Evolutionary conservation across 2,797 vertebrate genomes (phyloP).

Genomic region (Streptopelia turtur): DNA sequence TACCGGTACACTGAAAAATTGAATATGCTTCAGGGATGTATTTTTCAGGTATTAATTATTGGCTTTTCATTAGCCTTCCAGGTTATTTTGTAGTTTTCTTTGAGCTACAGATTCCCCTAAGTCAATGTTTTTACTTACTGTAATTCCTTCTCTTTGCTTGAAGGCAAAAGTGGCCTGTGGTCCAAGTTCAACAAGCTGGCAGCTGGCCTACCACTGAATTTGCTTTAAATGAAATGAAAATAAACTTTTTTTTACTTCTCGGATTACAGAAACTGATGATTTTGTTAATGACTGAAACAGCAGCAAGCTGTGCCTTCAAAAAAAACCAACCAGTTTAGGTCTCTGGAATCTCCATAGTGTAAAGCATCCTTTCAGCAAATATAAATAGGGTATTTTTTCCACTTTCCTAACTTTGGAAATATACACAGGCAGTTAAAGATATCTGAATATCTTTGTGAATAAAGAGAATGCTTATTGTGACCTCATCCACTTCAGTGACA

Average conservation of each 20-base stretch:
- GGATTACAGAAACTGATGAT: background rate
- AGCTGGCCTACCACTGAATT: background rate
- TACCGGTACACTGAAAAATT: background rate
- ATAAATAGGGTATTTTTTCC: background rate
- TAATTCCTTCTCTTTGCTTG: background rate
- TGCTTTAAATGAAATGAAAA: background rate
- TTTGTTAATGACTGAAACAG: background rate
- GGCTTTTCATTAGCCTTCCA: background rate
- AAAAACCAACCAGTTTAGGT: background rate
- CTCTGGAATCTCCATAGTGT: background rate
- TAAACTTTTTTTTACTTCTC: background rate
- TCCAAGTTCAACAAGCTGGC: background rate
- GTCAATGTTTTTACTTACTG: background rate
- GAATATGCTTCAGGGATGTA: background rate
- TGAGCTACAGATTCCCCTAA: background rate
- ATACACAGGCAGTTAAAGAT: background rate
- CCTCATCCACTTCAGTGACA: background rate
- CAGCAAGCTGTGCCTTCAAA: background rate
- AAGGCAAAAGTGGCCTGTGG: background rate
- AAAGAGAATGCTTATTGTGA: background rate
- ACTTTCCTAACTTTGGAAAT: background rate
- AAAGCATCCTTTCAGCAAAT: background rate
- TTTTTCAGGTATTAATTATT: background rate
- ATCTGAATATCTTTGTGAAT: background rate
- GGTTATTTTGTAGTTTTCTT: background rate